These are phyloP conservation scores for Danio albolineatus DNA, from an alignment of 2,797 vertebrate species.

Conservation along the genomic window DNA sequence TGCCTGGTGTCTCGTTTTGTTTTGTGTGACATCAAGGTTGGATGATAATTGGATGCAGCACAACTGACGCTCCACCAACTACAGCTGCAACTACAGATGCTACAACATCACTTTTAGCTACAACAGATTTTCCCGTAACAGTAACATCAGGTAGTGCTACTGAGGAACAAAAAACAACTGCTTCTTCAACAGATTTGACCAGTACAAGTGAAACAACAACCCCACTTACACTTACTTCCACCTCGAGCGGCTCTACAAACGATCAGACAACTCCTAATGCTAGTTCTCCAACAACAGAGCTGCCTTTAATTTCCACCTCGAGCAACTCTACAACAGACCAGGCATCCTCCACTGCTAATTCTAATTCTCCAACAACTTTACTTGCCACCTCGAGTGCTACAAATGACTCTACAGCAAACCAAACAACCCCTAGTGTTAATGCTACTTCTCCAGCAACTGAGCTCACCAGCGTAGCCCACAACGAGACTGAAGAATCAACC, in stretches of 20 bases:
- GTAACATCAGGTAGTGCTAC: background rate
- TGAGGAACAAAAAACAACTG: background rate
- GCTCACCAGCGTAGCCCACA: background rate
- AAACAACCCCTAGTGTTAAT: background rate
- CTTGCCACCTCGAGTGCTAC: background rate
- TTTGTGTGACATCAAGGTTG: background rate
- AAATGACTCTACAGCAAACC: background rate
- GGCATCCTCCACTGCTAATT: too few species aligned
- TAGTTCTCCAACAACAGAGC: background rate
- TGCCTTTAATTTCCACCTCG: too few species aligned
- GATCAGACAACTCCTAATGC: background rate
- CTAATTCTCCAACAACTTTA: rapidly evolving
- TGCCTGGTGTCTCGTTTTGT: background rate
- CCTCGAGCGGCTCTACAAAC: background rate
- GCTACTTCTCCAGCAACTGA: background rate
- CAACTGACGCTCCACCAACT: rapidly evolving
- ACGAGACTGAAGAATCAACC: background rate
- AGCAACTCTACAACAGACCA: too few species aligned
- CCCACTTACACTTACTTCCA: rapidly evolving
- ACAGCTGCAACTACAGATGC: background rate
- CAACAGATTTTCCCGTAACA: background rate
- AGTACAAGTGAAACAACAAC: background rate
- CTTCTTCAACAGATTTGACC: background rate
- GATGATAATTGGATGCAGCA: background rate
- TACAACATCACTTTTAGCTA: background rate